These are phyloP conservation scores for Loris lydekkerianus DNA, from an alignment of 2,797 vertebrate species.

Conservation along the genomic window DNA sequence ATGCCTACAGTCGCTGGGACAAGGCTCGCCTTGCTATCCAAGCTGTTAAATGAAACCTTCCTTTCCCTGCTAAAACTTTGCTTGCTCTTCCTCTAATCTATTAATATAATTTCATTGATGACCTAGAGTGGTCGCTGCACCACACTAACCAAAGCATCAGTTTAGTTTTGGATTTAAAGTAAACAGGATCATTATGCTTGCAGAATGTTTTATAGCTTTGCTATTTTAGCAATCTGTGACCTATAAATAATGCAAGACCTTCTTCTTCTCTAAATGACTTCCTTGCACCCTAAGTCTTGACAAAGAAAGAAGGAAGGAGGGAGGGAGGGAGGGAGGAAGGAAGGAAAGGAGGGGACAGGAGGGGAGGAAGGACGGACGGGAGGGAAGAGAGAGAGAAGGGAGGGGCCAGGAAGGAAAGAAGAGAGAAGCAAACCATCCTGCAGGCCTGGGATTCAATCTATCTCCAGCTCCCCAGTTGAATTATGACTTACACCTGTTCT, in stretches of 20 bases:
- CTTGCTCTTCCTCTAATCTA: too few species aligned
- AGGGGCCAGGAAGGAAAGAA: not conserved
- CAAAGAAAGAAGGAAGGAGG: conserved; percentile 65
- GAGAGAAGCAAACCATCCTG: conserved; percentile 82
- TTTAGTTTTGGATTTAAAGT: conserved; percentile 85
- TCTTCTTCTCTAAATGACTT: conserved; percentile 86
- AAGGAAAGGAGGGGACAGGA: not conserved
- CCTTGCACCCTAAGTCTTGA: conserved; percentile 89
- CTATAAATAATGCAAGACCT: conserved; percentile 89
- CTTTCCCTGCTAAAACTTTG: too few species aligned
- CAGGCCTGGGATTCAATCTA: conserved; percentile 91
- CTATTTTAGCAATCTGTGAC: conserved; percentile 88
- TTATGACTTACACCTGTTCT: conserved; percentile 89
- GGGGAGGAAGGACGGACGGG: not conserved
- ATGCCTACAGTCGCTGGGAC: too few species aligned
- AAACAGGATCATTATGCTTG: conserved; percentile 87
- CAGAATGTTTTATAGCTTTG: conserved; percentile 80
- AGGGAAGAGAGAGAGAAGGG: conserved; percentile 79
- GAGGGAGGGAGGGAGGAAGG: conserved; percentile 59
- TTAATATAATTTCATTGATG: too few species aligned
- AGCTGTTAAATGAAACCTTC: too few species aligned
- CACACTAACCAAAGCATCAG: conserved; percentile 58
- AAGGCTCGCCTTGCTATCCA: too few species aligned
- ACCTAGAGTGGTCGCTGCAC: too few species aligned
- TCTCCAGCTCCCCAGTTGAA: conserved; percentile 91